Conservation (phyloP, 2,113 vertebrate species). For the Oophaga pumilio region DNA sequence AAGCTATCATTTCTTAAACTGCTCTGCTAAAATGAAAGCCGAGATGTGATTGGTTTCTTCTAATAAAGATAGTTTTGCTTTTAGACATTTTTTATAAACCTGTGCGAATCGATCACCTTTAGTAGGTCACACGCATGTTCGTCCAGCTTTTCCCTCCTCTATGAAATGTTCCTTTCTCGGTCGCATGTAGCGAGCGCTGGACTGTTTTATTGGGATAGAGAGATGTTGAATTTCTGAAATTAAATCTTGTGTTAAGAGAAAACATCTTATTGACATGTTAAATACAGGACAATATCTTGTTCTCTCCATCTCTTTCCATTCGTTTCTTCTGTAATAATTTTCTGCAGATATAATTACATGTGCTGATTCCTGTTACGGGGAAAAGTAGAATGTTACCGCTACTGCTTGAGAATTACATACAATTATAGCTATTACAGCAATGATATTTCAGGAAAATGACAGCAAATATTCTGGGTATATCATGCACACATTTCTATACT, state of each 20-base stretch:
- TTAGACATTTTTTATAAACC: too few species aligned
- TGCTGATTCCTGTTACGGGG: not conserved
- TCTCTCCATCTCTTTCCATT: not conserved
- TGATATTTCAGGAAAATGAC: not conserved
- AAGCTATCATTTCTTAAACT: too few species aligned
- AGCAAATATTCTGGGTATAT: not conserved
- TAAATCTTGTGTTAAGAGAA: not conserved
- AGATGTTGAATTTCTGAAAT: not conserved
- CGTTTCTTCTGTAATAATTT: not conserved
- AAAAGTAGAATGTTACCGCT: not conserved
- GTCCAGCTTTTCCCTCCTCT: not conserved
- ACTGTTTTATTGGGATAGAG: not conserved
- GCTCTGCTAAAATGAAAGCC: too few species aligned
- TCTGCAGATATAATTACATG: not conserved
- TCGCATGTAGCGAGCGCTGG: not conserved
- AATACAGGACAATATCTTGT: slow-evolving; percentile 1
- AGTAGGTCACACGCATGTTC: not conserved
- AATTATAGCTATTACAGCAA: not conserved
- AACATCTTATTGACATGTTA: not conserved
- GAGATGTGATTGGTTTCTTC: too few species aligned
- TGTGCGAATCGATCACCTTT: too few species aligned
- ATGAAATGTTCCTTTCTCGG: not conserved
- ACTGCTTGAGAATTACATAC: not conserved
- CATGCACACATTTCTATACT: not conserved
- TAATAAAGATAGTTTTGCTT: too few species aligned